Base-by-base conservation (phyloP, 1,140 invertebrate genomes). In the Bombus vancouverensis region DNA sequence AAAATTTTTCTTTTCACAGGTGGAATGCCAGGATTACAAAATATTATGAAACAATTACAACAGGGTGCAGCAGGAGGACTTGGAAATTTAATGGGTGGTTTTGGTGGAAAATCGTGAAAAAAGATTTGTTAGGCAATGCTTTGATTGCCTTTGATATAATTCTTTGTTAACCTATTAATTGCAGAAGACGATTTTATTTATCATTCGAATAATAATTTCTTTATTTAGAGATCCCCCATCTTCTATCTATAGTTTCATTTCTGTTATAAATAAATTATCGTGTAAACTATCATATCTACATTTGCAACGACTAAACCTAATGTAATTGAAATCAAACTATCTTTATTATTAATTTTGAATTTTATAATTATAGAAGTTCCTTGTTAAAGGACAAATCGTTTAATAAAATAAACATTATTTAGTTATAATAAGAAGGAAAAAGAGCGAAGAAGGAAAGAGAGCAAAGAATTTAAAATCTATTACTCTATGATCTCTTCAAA, bases 31-130 rank as follows among this genome's bases (percentile, higher is more conserved):
- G 99, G 99, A 18, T 95, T 99, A 6, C 98, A 99, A 94, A 99
- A 98, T 93, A 99, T 99, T 98, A 99, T 99, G 98, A 96, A 98
- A 90, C 99, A 99, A 94, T 95, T 99, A 89, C 99, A 99, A 95
- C 98, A 99, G 93, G 98, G 98, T 22, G 96, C 96, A 34, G 97
- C 97, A 5, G 97, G 97, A 90, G 97, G 97, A 59, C 90, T 96
- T 74, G 96, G 96, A n/a, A 98, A 97, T 95, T 95, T 98, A 90
- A 98, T 98, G 97, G 97, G 97, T 86, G 97, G 97, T 78, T 96
- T 96, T 86, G 96, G 96, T 83, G 95, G 95, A 62, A 96, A 96
- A 83, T 95, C 94, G 84, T 95, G 91, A 91, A 22, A 66, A 79
- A 66, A 34, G n/a, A 74, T 70, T 32, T 44, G 12, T 80, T 2